Evolutionary conservation across 2,888 invertebrate genomes (phyloP).

Genomic region (Perdita meconis): DNA sequence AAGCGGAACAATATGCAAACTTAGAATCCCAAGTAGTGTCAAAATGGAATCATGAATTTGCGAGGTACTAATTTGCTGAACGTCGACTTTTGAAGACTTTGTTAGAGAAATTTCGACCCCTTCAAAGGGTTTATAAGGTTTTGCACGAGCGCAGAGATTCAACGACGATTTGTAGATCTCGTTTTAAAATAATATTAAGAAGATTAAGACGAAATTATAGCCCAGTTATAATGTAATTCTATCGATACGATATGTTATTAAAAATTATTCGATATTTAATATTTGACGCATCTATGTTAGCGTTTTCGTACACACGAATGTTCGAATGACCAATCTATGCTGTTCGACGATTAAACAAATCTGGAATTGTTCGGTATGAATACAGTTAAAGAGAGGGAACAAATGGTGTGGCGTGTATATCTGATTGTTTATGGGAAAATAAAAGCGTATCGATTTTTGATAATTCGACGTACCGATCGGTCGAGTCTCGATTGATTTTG

Average conservation of each 20-base stretch:
- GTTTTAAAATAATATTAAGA: neutral
- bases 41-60: no score
- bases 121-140: neutral
- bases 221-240: constrained; percentile 16
- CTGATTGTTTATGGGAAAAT: neutral
- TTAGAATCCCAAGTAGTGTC: no score
- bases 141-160: neutral
- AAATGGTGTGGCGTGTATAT: neutral
- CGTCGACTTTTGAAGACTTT: neutral
- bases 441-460: neutral
- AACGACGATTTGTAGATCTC: constrained; percentile 3
- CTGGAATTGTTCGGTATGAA: neutral
- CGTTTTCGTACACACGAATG: constrained; percentile 36
- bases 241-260: constrained; percentile 11
- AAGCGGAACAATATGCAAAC: no score
- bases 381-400: neutral
- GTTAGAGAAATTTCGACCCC: neutral
- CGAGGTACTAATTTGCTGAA: neutral
- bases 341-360: constrained; percentile 9
- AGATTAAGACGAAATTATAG: neutral
- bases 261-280: constrained; percentile 35
- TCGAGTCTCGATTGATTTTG: constrained; percentile 15
- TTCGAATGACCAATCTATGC: constrained; percentile 36
- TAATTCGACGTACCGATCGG: neutral
- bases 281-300: constrained; percentile 31